Percentiles rank a stretch among this genome's conserved stretches.
Conservation (phyloP, 2,888 invertebrate species). For the Caenorhabditis afra region DNA sequence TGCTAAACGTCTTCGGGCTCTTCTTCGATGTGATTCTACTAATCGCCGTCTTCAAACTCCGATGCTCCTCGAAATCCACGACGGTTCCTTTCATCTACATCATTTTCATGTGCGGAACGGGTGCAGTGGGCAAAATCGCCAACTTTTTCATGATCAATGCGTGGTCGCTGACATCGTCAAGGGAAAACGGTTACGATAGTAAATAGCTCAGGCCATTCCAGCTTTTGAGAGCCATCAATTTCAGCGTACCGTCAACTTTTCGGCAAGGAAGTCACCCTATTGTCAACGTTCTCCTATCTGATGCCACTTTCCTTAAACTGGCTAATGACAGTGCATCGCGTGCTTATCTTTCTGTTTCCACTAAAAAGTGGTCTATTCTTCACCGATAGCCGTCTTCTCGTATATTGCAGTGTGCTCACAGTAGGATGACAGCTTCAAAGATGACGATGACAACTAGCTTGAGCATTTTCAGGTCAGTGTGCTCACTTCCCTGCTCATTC, state of each 20-base stretch:
- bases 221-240: not conserved
- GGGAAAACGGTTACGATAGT: constrained; percentile 11
- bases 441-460: not conserved
- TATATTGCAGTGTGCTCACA: not conserved
- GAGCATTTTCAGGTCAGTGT: not conserved
- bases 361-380: not conserved
- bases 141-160: constrained; percentile 14
- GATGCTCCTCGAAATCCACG: not conserved
- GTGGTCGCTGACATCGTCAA: not conserved
- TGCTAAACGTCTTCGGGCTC: not conserved
- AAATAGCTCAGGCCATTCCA: too few species aligned
- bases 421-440: not conserved
- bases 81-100: constrained; percentile 20
- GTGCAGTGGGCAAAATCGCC: constrained; percentile 8
- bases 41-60: not conserved
- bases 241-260: constrained; percentile 14
- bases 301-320: constrained; percentile 19
- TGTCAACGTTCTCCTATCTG: constrained; percentile 13
- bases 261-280: constrained; percentile 3
- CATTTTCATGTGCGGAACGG: constrained; percentile 10
- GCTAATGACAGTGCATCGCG: constrained; percentile 32
- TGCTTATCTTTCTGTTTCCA: constrained; percentile 3
- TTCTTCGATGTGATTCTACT: not conserved
- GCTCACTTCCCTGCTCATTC: constrained; percentile 12
- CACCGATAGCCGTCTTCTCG: not conserved